Percentiles rank a stretch among this genome's conserved stretches.
Conservation (phyloP, 1,140 invertebrate genomes). For the Ganaspis sp. region DNA sequence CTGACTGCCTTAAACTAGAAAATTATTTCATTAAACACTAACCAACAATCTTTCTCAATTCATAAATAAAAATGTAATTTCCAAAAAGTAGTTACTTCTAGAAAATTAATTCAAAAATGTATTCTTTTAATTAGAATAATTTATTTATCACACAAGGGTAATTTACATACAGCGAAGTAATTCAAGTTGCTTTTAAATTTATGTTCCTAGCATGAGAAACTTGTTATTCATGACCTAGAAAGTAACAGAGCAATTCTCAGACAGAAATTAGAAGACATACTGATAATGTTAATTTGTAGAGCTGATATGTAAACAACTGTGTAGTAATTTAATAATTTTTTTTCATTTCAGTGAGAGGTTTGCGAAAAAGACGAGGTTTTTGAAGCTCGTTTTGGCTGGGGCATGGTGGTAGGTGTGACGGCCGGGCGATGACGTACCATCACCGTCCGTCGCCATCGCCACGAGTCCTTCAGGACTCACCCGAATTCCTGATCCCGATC, state of each 20-base stretch:
- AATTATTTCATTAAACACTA: too few species aligned
- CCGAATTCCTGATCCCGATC: constrained; percentile 38
- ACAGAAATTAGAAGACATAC: too few species aligned
- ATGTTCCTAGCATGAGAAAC: neutral
- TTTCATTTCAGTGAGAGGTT: constrained; percentile 6
- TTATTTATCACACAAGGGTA: neutral
- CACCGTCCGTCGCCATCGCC: constrained; percentile 61
- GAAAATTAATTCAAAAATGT: constrained; percentile 27
- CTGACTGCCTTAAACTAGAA: too few species aligned
- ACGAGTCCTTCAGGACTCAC: constrained; percentile 69
- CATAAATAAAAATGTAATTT: too few species aligned
- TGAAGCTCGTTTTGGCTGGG: constrained; percentile 44
- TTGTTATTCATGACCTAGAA: neutral
- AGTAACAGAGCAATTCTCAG: too few species aligned
- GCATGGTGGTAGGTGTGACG: constrained; percentile 68
- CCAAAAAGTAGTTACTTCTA: neutral
- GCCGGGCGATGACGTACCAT: constrained; percentile 72
- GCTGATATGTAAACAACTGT: neutral
- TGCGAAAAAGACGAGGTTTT: constrained; percentile 36
- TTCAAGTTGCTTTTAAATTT: constrained; percentile 6
- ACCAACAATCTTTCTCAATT: too few species aligned
- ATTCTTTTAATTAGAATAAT: neutral
- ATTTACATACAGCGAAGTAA: neutral
- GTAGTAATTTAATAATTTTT: neutral
- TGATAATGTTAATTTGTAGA: too few species aligned